Base-by-base conservation (phyloP, 2,888 invertebrate genomes). In the Zonitis immaculata region DNA sequence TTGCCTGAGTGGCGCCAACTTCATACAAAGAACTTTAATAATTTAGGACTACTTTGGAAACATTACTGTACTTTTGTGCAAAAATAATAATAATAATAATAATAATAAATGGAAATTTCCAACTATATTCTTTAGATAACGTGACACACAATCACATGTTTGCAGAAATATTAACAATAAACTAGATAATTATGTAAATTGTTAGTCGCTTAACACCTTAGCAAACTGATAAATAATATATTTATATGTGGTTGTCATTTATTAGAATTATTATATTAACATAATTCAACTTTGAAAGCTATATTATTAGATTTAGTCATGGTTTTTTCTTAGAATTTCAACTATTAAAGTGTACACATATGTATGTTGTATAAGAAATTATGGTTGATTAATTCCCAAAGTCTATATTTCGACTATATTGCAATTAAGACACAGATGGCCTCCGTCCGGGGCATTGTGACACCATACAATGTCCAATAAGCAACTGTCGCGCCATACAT, bases 391-490 rank as follows among this genome's bases (percentile, higher is more conserved):
- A 50, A 58, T 51, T 63, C 58, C 62, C 26, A 9, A 62, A 54
- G 64, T 59, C 59, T 48, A 58, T n/a, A n/a, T 59, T 65, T 60
- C 54, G 22, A 52, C 54, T 53, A 55, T 61, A 60, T 58, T 7
- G 59, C 63, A 63, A 65, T 63, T 62, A 54, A 63, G 52, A 57
- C 57, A 57, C 58, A 55, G 62, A 63, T 62, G 57, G 61, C 62
- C 61, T n/a, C n/a, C 58, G 57, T 61, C 61, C 55, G 57, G 52
- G 59, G 48, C 52, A 44, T 52, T 35, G 39, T 44, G 44, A 44
- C 42, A 44, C 49, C 54, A 46, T 54, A 54, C 50, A 54, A 54
- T 49, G 54, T 54, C 58, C 53, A 54, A n/a, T n/a, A 22, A 22
- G 22, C 22, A 22, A 22, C 22, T 22, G 48, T 52, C 51, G 47